Base-by-base conservation (phyloP, 2,113 vertebrate species). In the Atlantisia rogersi region DNA sequence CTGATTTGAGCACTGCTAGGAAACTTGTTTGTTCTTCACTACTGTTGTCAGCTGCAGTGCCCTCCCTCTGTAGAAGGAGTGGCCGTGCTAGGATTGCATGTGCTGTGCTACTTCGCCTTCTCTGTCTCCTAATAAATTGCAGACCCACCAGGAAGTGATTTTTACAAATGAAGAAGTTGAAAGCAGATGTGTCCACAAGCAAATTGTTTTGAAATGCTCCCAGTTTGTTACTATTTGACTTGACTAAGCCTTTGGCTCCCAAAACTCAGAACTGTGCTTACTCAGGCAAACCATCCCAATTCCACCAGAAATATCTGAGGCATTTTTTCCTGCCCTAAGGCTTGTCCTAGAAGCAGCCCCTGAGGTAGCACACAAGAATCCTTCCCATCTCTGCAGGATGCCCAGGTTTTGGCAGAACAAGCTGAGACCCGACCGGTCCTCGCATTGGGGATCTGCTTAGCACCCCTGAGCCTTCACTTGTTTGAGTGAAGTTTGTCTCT, bases 371-470 rank as follows among this genome's bases (percentile, higher is more conserved):
- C 35, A 39, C n/a, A 55, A 46, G 19, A 44, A 53, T 10, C 31
- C 60, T 56, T 58, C 32, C 48, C 32, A 18, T 17, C 48, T 18
- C 5, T 11, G 24, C 32, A 73, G 59, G 40, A 18, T 12, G 7
- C 52, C 64, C 14, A 28, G 22, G 35, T 73, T 35, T 5, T 21
- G 35, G 82, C 39, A 82, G 26, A 73, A 53, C n/a, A 5, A 50
- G 52, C 29, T 2, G 9, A 40, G 25, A 82, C 52, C 32, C 35
- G 0, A 2, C 18, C 59, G 55, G 12, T 32, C 14, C 44, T 55
- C 29, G 21, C 2, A 0, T 5, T 0, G 0, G 53, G 40, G 71
- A 73, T 10, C 46, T 31, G 44, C 28, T 26, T 42, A 31, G 39
- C n/a, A 84, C 39, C 44, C 32, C 20, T 39, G 52, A 77, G 35